Evolutionary conservation across 2,888 invertebrate species (phyloP), one percentile per base, ranked within the genome.

Genomic region (Rhingia rostrata): DNA sequence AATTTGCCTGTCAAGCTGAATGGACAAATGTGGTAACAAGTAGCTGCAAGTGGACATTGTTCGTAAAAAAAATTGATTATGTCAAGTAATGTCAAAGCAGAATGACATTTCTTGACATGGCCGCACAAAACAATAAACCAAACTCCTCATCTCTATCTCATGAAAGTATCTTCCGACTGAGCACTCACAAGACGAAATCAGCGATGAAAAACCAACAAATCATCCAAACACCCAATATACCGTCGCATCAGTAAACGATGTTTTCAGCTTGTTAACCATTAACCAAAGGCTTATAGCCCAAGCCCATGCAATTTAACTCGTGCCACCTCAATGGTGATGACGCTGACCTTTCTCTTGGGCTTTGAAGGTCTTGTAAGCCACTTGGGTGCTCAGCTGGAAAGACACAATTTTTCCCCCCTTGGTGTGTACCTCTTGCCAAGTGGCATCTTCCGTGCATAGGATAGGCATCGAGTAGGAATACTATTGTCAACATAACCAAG

Each of bases 181-280:
- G 43, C 43, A 69, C 61, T 41, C 35, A 37, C 12, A 69, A 54
- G 22, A 54, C 47, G 12, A 47, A 33, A 73, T 32, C 12, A n/a
- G 10, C 39, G 39, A 51, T 37, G 30, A 7, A 69, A 37, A 74
- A 45, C 6, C 58, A 77, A 72, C 82, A 77, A 82, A 75, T 75
- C 70, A 70, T 45, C 70, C 47, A 63, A 77, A 60, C 47, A 37
- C 12, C 37, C 30, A 66, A 54, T 54, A 39, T 10, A 12, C 43
- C 80, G 22, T 22, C 22, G 67, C 67, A 81, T 63, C 54, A 56
- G 51, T 49, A 74, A 22, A 51, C 43, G 49, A 64, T 75, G 81
- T 75, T 75, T 60, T 70, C 81, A 81, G 69, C 75, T 75, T 70
- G 75, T 70, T 70, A 60, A 58, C 53, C 49, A 78, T 58, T 64